phyloP scores from a whole-genome alignment of 2,888 invertebrate species.

The Clostera curtula region DNA sequence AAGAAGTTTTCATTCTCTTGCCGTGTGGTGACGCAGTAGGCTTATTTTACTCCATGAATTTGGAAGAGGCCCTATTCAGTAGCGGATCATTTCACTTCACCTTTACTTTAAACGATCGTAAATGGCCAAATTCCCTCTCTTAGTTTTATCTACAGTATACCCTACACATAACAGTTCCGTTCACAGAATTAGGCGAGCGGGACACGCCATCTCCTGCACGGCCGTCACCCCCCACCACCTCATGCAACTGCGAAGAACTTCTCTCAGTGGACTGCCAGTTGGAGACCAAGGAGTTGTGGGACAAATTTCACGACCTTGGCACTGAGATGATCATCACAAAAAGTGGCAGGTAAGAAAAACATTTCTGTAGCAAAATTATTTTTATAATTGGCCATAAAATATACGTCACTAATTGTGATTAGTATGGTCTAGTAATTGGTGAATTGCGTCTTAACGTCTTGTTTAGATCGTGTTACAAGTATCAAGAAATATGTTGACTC shows the following conservation, averaged over 20 bases:
- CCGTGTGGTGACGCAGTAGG: too few species aligned
- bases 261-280: slow-evolving; percentile 90
- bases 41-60: too few species aligned
- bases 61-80: too few species aligned
- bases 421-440: too few species aligned
- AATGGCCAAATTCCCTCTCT: neutral
- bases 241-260: slow-evolving; percentile 89
- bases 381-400: too few species aligned
- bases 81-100: too few species aligned
- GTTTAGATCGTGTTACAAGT: too few species aligned
- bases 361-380: neutral
- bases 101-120: neutral
- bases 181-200: slow-evolving; percentile 62
- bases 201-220: slow-evolving; percentile 67
- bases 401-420: too few species aligned
- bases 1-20: too few species aligned
- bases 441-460: too few species aligned
- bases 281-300: slow-evolving; percentile 97
- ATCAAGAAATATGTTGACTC: too few species aligned
- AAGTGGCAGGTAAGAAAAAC: slow-evolving; percentile 87
- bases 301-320: slow-evolving; percentile 95
- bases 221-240: slow-evolving; percentile 62
- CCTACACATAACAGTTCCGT: slow-evolving; percentile 2
- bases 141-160: too few species aligned
- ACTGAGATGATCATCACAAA: slow-evolving; percentile 99